Percentiles rank a stretch among this genome's conserved stretches.
These are phyloP conservation scores for Pseudomyrmex pallidus DNA, from an alignment of 1,140 invertebrate genomes.

Conservation along the genomic window DNA sequence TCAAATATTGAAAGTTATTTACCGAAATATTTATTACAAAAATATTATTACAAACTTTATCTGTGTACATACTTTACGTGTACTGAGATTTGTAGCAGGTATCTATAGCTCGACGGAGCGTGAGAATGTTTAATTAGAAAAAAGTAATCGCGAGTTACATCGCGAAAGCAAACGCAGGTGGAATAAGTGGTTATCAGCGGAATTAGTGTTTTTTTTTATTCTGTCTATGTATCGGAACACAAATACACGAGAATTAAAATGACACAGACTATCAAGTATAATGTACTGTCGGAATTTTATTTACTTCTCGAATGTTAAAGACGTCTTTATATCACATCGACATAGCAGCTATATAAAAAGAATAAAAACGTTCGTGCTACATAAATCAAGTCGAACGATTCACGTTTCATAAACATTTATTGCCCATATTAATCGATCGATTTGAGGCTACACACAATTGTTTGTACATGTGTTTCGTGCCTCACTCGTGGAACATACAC, in stretches of 20 bases:
- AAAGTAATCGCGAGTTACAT: background rate
- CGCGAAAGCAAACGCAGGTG: conserved; percentile 10
- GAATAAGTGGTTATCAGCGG: background rate
- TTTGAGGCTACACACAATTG: conserved; percentile 31
- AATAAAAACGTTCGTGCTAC: conserved; percentile 15
- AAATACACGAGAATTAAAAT: background rate
- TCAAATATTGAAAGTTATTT: conserved; percentile 6
- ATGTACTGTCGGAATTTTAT: conserved; percentile 28
- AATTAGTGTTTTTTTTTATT: conserved; percentile 21
- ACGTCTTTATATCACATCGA: conserved; percentile 29
- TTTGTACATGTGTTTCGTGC: background rate
- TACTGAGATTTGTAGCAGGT: background rate
- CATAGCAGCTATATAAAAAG: background rate
- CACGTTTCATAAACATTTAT: conserved; percentile 77
- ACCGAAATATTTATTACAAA: background rate
- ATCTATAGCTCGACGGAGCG: conserved; percentile 23
- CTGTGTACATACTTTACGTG: background rate
- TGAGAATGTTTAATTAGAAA: conserved; percentile 8
- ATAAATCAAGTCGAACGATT: conserved; percentile 45
- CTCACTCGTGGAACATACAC: background rate
- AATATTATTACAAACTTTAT: too few species aligned
- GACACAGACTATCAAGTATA: conserved; percentile 3
- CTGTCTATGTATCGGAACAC: background rate
- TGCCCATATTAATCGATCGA: conserved; percentile 65
- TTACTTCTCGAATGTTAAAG: conserved; percentile 30